Conservation (phyloP, 2,797 vertebrate species). For the Lepilemur ruficaudatus region DNA sequence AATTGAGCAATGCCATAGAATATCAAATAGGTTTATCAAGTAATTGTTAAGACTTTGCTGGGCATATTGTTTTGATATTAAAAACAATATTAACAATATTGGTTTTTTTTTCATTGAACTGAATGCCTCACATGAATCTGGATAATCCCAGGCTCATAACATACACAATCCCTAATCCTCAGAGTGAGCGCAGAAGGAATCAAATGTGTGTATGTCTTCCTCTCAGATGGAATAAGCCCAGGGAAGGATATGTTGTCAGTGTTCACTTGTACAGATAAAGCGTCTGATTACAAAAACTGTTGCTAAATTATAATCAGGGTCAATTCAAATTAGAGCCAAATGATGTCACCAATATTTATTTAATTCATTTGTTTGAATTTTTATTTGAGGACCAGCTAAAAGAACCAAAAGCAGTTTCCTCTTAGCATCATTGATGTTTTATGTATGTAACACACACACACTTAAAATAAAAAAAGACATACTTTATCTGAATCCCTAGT, state of each 20-base stretch:
- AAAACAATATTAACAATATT: neutral
- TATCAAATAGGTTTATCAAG: neutral
- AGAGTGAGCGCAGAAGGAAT: neutral
- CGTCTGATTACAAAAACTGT: neutral
- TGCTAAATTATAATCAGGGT: neutral
- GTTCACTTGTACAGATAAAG: neutral
- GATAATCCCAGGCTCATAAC: neutral
- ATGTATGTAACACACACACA: neutral
- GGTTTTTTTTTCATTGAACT: neutral
- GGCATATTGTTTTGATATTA: neutral
- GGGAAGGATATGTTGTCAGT: neutral
- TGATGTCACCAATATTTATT: neutral
- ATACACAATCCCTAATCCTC: neutral
- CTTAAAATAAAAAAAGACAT: neutral
- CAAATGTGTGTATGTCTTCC: fast-evolving
- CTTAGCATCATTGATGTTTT: neutral
- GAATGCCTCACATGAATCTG: neutral
- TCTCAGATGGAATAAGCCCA: neutral
- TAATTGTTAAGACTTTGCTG: neutral
- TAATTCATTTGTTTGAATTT: constrained; percentile 11
- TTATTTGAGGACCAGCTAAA: neutral
- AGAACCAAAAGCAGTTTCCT: neutral
- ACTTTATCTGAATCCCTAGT: neutral
- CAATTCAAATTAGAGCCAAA: neutral
- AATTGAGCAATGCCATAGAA: neutral